Percentiles rank a stretch among this genome's conserved stretches.
Evolutionary conservation across 1,140 invertebrate species (phyloP).

Genomic region (Drosophila oshimai): DNA sequence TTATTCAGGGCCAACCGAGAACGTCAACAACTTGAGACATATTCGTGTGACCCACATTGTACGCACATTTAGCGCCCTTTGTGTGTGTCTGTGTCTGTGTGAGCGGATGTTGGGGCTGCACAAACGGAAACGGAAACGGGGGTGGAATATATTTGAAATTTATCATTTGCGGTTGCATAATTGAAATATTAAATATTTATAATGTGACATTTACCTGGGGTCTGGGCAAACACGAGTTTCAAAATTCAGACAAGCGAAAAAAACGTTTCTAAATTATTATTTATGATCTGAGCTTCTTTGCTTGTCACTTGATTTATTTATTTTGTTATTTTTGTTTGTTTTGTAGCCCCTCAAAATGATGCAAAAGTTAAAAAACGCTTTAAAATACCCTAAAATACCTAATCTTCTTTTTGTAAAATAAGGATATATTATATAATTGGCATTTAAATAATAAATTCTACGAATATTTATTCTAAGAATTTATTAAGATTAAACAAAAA

Average conservation of each 20-base stretch:
- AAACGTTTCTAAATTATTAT: neutral
- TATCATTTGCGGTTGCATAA: conserved; percentile 68
- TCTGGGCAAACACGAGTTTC: neutral
- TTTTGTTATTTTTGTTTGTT: no score
- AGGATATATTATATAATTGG: no score
- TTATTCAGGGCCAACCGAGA: conserved; percentile 50
- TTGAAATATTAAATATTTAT: conserved; percentile 74
- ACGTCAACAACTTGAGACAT: conserved; percentile 55
- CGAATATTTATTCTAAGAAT: no score
- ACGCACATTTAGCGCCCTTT: conserved; percentile 28
- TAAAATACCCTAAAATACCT: no score
- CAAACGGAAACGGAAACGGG: conserved; percentile 1
- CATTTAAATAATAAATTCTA: no score
- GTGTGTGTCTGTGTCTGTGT: conserved; percentile 2
- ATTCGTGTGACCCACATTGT: conserved; percentile 53
- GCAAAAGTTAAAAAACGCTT: no score
- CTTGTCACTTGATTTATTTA: neutral
- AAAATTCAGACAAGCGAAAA: neutral
- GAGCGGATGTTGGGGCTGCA: neutral
- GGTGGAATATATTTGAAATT: conserved; percentile 40
- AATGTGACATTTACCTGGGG: conserved; percentile 31
- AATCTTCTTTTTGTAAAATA: no score
- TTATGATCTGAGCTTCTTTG: neutral
- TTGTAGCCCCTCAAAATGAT: no score
- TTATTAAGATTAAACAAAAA: no score